A percentile compares a stretch with the other conserved stretches of the same genome.
These are phyloP conservation scores for Rugalucina vietnamica DNA, from an alignment of 2,888 invertebrate species.

Conservation along the genomic window DNA sequence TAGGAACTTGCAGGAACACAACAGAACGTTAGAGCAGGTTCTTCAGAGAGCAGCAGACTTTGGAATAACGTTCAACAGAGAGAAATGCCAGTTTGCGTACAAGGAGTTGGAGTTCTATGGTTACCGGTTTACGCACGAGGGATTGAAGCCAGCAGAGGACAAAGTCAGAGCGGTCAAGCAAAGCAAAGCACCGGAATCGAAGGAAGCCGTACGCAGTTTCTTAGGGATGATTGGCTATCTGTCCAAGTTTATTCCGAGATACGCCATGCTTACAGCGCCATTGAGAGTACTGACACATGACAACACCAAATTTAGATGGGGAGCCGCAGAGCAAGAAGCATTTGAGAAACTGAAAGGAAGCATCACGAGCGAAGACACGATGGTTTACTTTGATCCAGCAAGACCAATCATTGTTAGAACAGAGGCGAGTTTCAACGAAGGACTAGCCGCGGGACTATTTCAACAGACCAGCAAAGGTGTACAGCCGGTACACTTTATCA, in stretches of 20 bases:
- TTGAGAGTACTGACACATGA: constrained; percentile 9
- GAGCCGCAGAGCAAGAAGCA: constrained; percentile 11
- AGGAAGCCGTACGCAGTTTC: constrained; percentile 29
- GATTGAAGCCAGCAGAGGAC: constrained; percentile 23
- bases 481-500: constrained; percentile 37
- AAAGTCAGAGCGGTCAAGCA: constrained; percentile 31
- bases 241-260: constrained; percentile 32
- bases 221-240: constrained; percentile 31
- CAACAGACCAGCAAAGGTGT: constrained; percentile 30
- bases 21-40: no score
- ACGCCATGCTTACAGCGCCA: constrained; percentile 18
- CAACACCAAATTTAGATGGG: constrained; percentile 19
- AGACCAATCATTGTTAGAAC: constrained; percentile 27
- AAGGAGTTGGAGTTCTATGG: constrained; percentile 21
- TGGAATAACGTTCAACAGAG: constrained; percentile 5
- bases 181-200: constrained; percentile 17
- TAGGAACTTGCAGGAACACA: no score
- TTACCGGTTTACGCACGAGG: constrained; percentile 22
- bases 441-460: constrained; percentile 15
- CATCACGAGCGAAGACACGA: constrained; percentile 15
- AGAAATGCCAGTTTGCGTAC: constrained; percentile 21
- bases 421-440: no score
- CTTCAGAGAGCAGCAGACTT: constrained; percentile 21
- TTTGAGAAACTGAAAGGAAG: constrained; percentile 31
- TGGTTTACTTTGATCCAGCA: constrained; percentile 25